Percentiles rank a stretch among this genome's conserved stretches.
Conservation (phyloP, 2,113 vertebrate species). For the Prunella fulvescens region DNA sequence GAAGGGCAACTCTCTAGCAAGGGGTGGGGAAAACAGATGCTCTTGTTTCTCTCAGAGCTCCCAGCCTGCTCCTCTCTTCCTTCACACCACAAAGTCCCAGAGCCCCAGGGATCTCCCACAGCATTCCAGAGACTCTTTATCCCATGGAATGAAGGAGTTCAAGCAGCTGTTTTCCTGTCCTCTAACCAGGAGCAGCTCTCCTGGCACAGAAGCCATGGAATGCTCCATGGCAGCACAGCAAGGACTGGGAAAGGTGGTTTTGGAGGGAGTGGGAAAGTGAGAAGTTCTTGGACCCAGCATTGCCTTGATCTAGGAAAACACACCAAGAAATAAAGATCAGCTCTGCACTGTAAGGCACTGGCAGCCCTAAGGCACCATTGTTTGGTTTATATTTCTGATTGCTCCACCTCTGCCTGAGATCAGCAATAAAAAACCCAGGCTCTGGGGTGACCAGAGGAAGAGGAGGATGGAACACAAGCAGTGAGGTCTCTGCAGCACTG, state of each 20-base stretch:
- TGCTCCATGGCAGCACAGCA: not conserved
- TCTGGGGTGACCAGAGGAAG: not conserved
- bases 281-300: not conserved
- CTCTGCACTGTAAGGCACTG: not conserved
- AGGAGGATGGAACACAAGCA: not conserved
- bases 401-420: not conserved
- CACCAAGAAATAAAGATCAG: not conserved
- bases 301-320: not conserved
- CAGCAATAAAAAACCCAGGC: not conserved
- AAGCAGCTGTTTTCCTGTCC: not conserved
- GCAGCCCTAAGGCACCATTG: not conserved
- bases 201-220: not conserved
- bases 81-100: not conserved
- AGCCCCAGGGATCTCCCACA: not conserved
- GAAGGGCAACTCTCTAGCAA: not conserved
- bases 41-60: not conserved
- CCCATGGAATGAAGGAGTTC: not conserved
- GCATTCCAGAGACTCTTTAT: not conserved
- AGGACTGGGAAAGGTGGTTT: not conserved
- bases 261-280: not conserved
- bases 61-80: not conserved
- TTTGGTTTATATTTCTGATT: not conserved
- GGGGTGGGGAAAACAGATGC: not conserved
- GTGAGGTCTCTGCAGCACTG: not conserved
- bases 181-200: not conserved